phyloP scores from a whole-genome alignment of 2,797 vertebrate species.

The Alauda arvensis region DNA sequence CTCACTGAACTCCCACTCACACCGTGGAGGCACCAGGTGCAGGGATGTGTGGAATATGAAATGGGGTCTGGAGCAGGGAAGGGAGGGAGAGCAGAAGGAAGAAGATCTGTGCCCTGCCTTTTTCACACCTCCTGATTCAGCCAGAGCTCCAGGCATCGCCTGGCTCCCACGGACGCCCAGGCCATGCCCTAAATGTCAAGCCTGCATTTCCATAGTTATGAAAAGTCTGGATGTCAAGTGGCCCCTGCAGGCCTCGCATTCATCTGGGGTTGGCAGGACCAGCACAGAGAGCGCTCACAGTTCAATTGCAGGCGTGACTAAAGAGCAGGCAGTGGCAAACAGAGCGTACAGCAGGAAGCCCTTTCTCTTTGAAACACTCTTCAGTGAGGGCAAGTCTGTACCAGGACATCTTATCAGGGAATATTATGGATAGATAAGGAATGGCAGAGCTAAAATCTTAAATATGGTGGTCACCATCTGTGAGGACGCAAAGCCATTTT shows the following conservation, averaged over 20 bases:
- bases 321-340: not conserved
- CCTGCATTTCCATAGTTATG: not conserved
- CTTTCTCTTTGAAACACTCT: not conserved
- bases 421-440: not conserved
- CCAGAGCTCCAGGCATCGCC: not conserved
- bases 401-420: not conserved
- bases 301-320: not conserved
- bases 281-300: not conserved
- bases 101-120: not conserved
- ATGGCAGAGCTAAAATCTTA: not conserved
- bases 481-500: not conserved
- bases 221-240: slow-evolving; percentile 25
- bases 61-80: not conserved
- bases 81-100: not conserved
- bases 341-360: not conserved
- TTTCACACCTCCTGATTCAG: slow-evolving; percentile 6
- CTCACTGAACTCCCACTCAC: not conserved
- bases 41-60: not conserved
- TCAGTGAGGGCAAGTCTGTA: not conserved
- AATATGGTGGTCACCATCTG: not conserved
- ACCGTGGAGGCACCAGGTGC: not conserved
- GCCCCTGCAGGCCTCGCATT: slow-evolving; percentile 18
- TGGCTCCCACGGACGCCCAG: not conserved
- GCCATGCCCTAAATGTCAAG: slow-evolving; percentile 27
- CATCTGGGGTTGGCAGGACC: not conserved